A percentile compares a stretch with the other conserved stretches of the same genome.
These are phyloP conservation scores for Drosophila pseudoananassae DNA, from an alignment of 1,140 invertebrate genomes.

Conservation along the genomic window DNA sequence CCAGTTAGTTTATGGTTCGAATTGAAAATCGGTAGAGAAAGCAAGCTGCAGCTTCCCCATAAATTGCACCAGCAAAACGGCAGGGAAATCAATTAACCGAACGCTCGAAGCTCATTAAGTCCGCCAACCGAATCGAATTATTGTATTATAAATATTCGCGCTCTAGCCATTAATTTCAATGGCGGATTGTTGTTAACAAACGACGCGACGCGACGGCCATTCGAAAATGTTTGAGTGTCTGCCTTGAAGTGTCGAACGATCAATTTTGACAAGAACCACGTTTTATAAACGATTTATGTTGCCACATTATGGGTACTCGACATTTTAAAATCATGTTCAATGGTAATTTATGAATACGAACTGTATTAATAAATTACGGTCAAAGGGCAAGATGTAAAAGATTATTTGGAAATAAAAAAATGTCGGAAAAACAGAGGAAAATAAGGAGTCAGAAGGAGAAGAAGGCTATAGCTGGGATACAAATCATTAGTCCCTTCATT, in stretches of 20 bases:
- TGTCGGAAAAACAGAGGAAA: too few relatives aligned
- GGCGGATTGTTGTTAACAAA: constrained; percentile 39
- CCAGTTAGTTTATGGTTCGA: constrained; percentile 63
- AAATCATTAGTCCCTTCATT: not conserved
- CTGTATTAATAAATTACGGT: constrained; percentile 29
- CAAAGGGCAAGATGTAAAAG: constrained; percentile 12
- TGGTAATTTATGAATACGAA: constrained; percentile 36
- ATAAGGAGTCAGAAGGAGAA: too few relatives aligned
- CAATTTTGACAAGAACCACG: constrained; percentile 29
- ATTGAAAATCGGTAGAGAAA: constrained; percentile 51
- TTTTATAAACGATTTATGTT: constrained; percentile 37
- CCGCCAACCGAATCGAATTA: constrained; percentile 29
- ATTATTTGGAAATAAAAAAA: too few relatives aligned
- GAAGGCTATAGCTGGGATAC: too few relatives aligned
- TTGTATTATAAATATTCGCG: constrained; percentile 36
- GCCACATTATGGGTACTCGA: constrained; percentile 30
- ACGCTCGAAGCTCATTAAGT: constrained; percentile 43
- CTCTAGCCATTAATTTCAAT: constrained; percentile 34
- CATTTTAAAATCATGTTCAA: constrained; percentile 45
- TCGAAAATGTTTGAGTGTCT: constrained; percentile 17
- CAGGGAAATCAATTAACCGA: constrained; percentile 49
- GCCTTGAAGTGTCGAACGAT: constrained; percentile 39
- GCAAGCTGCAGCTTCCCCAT: constrained; percentile 9
- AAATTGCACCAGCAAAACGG: constrained; percentile 6
- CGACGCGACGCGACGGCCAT: constrained; percentile 1